Percentiles rank a stretch among this genome's conserved stretches.
Conservation (phyloP, 2,888 invertebrate genomes). For the Polydrusus tereticollis region DNA sequence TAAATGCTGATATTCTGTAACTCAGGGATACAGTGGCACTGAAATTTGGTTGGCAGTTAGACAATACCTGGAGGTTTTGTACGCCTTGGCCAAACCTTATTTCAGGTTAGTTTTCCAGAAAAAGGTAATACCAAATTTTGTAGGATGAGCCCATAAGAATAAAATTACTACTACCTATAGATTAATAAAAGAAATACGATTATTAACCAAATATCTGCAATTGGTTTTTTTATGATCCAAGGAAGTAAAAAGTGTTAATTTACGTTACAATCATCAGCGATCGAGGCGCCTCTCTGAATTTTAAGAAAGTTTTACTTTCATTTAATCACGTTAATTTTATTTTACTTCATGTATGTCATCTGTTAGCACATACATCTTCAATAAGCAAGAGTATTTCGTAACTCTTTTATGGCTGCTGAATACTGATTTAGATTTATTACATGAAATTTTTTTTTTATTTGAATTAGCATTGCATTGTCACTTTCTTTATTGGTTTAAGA, state of each 20-base stretch:
- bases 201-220: neutral
- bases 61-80: too few relatives aligned
- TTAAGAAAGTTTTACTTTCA: slow-evolving; percentile 49
- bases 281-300: slow-evolving; percentile 46
- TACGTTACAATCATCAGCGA: slow-evolving; percentile 1
- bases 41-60: too few relatives aligned
- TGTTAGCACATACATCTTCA: slow-evolving; percentile 37
- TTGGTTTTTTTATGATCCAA: slow-evolving; percentile 7
- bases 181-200: too few relatives aligned
- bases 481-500: slow-evolving; percentile 24
- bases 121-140: too few relatives aligned
- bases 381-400: slow-evolving; percentile 24
- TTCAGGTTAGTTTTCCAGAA: too few relatives aligned
- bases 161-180: too few relatives aligned
- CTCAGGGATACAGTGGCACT: too few relatives aligned
- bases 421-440: slow-evolving; percentile 35
- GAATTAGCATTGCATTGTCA: neutral
- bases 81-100: too few relatives aligned
- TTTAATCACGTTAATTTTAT: slow-evolving; percentile 36
- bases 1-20: too few relatives aligned
- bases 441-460: slow-evolving; percentile 9
- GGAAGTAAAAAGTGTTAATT: slow-evolving; percentile 37
- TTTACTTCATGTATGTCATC: slow-evolving; percentile 41
- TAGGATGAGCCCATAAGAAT: too few relatives aligned
- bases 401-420: slow-evolving; percentile 25